Base-by-base conservation (phyloP, 2,888 invertebrate genomes). In the Phorcus lineatus region DNA sequence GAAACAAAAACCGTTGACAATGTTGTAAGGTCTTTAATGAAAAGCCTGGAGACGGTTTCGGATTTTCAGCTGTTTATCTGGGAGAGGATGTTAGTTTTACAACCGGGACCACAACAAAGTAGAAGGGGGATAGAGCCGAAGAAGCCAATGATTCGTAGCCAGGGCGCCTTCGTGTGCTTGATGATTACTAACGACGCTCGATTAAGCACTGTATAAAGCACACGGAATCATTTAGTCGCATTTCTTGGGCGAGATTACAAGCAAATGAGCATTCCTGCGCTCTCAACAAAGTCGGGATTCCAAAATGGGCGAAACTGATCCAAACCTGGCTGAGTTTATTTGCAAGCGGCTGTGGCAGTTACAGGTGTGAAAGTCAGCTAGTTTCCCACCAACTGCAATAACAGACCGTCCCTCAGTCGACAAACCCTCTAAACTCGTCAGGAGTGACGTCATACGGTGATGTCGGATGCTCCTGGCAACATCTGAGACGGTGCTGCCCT, bases 221-320 rank as follows among this genome's bases (percentile, higher is more conserved):
- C 62, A 62, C 22, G 62, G 62, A 62, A 62, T 62, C 62, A 62
- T 62, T 62, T 62, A 62, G 28, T 62, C 28, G 24, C 62, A 62
- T 62, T 28, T 62, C 62, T 22, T 28, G 24, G 62, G 62, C 62
- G 28, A 62, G 13, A 62, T 62, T 62, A 62, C 62, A 22, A 62
- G 62, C 28, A 62, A 62, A 62, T 62, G 62, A 62, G 28, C 62
- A 62, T 62, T 62, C 62, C 28, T 62, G 24, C 24, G 28, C 62
- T 28, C 28, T 28, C 13, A 28, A 28, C 28, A 62, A 28, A 28
- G 24, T 16, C 62, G 62, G 28, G 62, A 62, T 62, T 62, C 62
- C 62, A 62, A 22, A 62, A 24, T 28, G 62, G 62, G 62, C 62
- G 24, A 62, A 62, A 62, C 62, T n/a, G 24, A 24, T 62, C 62